Conservation (phyloP, 2,797 vertebrate genomes). For the Chiloscyllium punctatum region DNA sequence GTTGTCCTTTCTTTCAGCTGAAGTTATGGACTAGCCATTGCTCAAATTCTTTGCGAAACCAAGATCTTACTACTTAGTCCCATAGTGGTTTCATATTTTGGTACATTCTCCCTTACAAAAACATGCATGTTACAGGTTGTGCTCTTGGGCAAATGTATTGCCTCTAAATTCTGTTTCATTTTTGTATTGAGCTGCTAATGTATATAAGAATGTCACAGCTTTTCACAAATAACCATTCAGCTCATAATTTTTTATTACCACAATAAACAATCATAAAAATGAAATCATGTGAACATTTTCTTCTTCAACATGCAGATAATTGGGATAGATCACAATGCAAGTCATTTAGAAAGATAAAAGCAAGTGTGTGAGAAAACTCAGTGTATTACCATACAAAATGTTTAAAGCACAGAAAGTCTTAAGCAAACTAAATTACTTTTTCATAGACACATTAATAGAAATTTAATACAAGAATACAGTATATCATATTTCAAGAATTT, state of each 20-base stretch:
- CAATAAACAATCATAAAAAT: slow-evolving; percentile 4
- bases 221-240: not conserved
- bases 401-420: slow-evolving; percentile 13
- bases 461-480: slow-evolving; percentile 60
- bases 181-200: not conserved
- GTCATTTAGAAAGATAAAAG: not conserved
- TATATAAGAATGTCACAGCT: not conserved
- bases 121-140: not conserved
- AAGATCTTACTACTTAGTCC: not conserved
- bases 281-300: slow-evolving; percentile 8
- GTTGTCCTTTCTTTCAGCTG: not conserved
- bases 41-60: not conserved
- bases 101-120: not conserved
- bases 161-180: not conserved
- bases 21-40: not conserved
- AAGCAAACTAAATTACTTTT: slow-evolving; percentile 58
- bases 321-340: not conserved
- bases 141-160: not conserved
- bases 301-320: slow-evolving; percentile 15
- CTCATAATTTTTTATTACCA: not conserved
- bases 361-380: slow-evolving; percentile 30
- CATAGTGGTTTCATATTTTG: not conserved
- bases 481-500: slow-evolving; percentile 74
- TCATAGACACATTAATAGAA: slow-evolving; percentile 65
- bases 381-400: slow-evolving; percentile 31